Base-by-base conservation (phyloP, 2,113 vertebrate genomes). In the Brachyistius frenatus region DNA sequence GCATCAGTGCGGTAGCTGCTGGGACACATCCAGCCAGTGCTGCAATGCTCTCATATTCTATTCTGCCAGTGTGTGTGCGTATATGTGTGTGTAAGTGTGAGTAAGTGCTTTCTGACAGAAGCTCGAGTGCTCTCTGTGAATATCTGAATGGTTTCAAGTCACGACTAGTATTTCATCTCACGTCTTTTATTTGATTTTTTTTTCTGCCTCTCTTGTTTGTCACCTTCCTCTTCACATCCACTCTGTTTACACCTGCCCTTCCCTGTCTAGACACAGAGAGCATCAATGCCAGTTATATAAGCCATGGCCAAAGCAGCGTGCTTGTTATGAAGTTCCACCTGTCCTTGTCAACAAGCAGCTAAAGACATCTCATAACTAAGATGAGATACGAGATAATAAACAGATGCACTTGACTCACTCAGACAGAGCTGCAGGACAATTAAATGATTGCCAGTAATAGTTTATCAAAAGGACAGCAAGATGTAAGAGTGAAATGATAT, bases 11-110 rank as follows among this genome's bases (percentile, higher is more conserved):
- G 53, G 86, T 84, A 87, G 66, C 85, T 84, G 88, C 87, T 90
- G 89, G 90, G 87, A 91, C 88, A 77, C 86, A 89, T 90, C 89
- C 84, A 91, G 76, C 73, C 46, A 67, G 78, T 91, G 89, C 93
- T 87, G 91, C 91, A 93, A 84, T 83, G 83, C 88, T 86, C 91
- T 94, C 92, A 93, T 93, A 90, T 93, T 92, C 84, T 89, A 93
- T 91, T 92, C 89, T 84, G 78, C 85, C 77, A 73, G 73, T 69
- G 78, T 65, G 68, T 78, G 76, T 67, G 60, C 67, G 67, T 54
- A 47, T 74, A 32, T 47, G 30, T 66, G 71, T 76, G 63, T 69
- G 66, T 52, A 63, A 39, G 74, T 65, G 74, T 82, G 76, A 85
- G 83, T 83, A 82, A 92, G 87, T 89, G 85, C 87, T 85, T 89